phyloP scores from a whole-genome alignment of 2,888 invertebrate genomes.

The Leptinotarsa rubiginosa region DNA sequence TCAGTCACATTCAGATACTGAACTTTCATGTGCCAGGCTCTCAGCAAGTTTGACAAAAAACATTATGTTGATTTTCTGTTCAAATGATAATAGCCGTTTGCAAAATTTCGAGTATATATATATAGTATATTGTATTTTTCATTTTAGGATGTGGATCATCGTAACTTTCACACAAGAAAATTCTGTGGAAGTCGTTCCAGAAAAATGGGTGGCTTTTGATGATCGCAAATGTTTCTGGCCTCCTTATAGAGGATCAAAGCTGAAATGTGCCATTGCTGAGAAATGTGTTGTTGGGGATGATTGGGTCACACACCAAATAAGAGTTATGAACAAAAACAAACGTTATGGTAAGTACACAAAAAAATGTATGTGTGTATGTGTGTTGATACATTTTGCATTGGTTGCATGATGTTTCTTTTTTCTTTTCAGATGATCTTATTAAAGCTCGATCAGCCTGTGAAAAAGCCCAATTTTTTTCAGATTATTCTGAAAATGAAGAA shows the following conservation, averaged over 20 bases:
- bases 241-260: slow-evolving; percentile 10
- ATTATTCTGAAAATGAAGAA: slow-evolving; percentile 18
- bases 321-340: slow-evolving; percentile 19
- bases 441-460: slow-evolving; percentile 17
- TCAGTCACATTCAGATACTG: background rate
- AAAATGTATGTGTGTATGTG: background rate
- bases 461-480: slow-evolving; percentile 18
- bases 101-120: background rate
- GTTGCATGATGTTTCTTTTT: background rate
- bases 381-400: slow-evolving; percentile 3
- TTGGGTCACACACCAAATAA: slow-evolving; percentile 12
- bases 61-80: background rate
- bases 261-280: slow-evolving; percentile 21
- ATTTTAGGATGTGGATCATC: slow-evolving; percentile 20
- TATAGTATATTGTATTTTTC: background rate
- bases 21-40: background rate
- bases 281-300: slow-evolving; percentile 16
- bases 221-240: slow-evolving; percentile 17
- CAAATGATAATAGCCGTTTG: background rate
- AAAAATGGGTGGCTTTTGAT: slow-evolving; percentile 8
- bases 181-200: slow-evolving; percentile 20
- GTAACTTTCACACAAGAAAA: slow-evolving; percentile 14
- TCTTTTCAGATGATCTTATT: slow-evolving; percentile 16
- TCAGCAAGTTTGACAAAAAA: background rate
- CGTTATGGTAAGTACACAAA: slow-evolving; percentile 1